Conservation (phyloP, 2,888 invertebrate genomes). For the Cosmia pyralina region DNA sequence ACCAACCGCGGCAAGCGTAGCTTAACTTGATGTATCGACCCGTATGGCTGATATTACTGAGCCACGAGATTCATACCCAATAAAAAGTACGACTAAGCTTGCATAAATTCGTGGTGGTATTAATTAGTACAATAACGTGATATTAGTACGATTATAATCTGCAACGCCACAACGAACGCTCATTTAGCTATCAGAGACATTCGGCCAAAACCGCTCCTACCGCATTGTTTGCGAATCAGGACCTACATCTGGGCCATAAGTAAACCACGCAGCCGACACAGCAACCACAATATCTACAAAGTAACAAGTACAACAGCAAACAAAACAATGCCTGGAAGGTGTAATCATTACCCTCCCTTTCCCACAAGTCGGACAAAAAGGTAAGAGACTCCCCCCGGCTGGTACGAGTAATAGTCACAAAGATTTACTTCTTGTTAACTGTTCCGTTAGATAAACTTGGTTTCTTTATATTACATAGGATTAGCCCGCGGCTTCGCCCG, state of each 20-base stretch:
- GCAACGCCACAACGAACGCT: not conserved
- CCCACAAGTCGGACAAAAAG: constrained; percentile 58
- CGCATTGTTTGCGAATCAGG: constrained; percentile 42
- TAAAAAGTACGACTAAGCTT: not conserved
- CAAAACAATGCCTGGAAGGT: constrained; percentile 54
- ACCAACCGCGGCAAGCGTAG: too few species aligned
- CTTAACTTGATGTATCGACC: too few species aligned
- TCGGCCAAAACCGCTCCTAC: constrained; percentile 34
- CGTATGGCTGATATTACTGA: too few species aligned
- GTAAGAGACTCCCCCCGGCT: constrained; percentile 59
- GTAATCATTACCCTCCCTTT: constrained; percentile 56
- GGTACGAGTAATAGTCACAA: constrained; percentile 77
- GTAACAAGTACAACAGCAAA: constrained; percentile 52
- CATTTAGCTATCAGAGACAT: constrained; percentile 26
- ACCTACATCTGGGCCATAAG: constrained; percentile 43
- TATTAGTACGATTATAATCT: constrained; percentile 1
- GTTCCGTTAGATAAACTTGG: constrained; percentile 81
- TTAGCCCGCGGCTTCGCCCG: too few species aligned
- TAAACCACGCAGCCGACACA: constrained; percentile 39
- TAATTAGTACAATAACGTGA: not conserved
- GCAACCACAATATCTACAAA: constrained; percentile 52
- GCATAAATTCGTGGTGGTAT: not conserved
- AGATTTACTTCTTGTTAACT: constrained; percentile 81
- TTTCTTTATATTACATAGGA: constrained; percentile 81
- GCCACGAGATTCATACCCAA: too few species aligned